phyloP scores from a whole-genome alignment of 92 coral and sea anemone genomes.

The Isaurus tuberculatus region DNA sequence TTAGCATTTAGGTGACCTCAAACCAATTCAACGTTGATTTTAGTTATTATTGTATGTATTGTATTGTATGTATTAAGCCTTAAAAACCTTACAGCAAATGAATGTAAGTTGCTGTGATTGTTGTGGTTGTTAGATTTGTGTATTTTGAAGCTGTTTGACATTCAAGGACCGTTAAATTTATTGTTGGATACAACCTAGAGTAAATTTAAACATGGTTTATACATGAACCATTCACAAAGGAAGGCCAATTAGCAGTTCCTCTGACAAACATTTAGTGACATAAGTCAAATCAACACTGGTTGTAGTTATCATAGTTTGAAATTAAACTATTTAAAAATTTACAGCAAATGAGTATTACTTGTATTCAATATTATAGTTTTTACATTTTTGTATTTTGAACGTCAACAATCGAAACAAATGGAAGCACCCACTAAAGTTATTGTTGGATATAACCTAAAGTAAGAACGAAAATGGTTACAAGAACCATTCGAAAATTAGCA shows the following conservation, averaged over 20 bases:
- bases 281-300: conserved; percentile 5
- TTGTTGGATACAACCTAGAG: not conserved
- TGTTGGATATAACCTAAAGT: conserved; percentile 19
- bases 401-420: conserved; percentile 13
- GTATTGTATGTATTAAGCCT: not conserved
- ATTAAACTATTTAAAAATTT: not conserved
- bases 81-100: conserved; percentile 1
- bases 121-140: conserved; percentile 4
- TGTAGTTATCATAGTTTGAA: conserved; percentile 11
- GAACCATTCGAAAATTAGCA: conserved; percentile 11
- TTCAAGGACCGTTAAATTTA: conserved; percentile 2
- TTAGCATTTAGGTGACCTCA: conserved; percentile 1
- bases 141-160: conserved; percentile 1
- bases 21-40: conserved; percentile 7
- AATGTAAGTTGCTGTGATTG: not conserved
- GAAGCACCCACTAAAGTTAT: conserved; percentile 14
- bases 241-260: not conserved
- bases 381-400: conserved; percentile 6
- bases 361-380: not conserved
- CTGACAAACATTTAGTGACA: conserved; percentile 4
- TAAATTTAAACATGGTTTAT: conserved; percentile 1
- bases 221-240: conserved; percentile 4
- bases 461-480: conserved; percentile 11
- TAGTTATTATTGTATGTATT: not conserved
- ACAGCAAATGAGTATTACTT: conserved; percentile 13